These are phyloP conservation scores for Pipra filicauda DNA, from an alignment of 2,113 vertebrate species.

Conservation along the genomic window DNA sequence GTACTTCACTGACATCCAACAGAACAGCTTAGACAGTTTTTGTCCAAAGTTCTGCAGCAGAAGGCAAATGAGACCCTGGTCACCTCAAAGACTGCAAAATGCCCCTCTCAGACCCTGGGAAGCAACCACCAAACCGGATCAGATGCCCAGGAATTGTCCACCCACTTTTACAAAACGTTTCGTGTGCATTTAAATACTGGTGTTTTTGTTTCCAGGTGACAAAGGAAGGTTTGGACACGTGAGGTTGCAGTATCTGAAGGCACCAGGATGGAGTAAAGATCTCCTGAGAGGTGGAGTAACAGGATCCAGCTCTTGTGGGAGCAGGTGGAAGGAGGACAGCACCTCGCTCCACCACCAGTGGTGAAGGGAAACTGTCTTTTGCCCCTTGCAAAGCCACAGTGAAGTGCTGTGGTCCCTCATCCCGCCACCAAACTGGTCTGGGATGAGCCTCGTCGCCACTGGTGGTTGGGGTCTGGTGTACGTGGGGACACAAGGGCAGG, in stretches of 20 bases:
- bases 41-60: background rate
- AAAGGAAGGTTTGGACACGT: background rate
- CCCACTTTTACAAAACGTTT: background rate
- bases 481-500: background rate
- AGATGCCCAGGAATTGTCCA: background rate
- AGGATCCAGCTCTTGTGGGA: background rate
- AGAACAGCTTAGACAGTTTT: background rate
- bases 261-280: background rate
- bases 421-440: background rate
- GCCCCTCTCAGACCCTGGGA: background rate
- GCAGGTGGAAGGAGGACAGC: background rate
- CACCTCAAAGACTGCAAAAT: background rate
- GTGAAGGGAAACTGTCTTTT: background rate
- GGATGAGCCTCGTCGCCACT: background rate
- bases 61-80: background rate
- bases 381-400: background rate
- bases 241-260: background rate
- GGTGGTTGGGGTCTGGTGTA: background rate
- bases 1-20: background rate
- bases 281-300: background rate
- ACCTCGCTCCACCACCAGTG: too few species aligned
- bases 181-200: background rate
- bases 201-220: background rate
- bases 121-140: background rate
- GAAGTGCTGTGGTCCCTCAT: background rate